Base-by-base conservation (phyloP, 2,888 invertebrate genomes). In the Tenthredo amoena region DNA sequence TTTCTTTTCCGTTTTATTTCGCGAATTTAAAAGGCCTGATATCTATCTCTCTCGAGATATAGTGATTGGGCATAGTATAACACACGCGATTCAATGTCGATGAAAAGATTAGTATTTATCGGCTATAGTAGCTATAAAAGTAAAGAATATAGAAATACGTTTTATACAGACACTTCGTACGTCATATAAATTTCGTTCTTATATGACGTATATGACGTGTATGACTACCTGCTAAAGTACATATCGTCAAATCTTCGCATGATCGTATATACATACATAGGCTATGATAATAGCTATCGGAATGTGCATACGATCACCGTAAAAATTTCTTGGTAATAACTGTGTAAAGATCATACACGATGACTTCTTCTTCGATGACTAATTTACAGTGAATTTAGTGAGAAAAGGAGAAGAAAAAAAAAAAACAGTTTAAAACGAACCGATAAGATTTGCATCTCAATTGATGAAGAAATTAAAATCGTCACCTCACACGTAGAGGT, bases 51-150 rank as follows among this genome's bases (percentile, higher is more conserved):
- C 2, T 47, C 12, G 12, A 12, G 43, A 43, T 47, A 58, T 58
- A 21, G 7, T 58, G n/a, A 50, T 50, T 50, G 15, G 10, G 21
- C 12, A 68, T 4, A 18, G 0, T 34, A 65, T 34, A 58, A 21
- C 58, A 68, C 18, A 6, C 10, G 31, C 2, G 18, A 68, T 47
- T 47, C 4, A 15, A 47, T 12, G 15, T 68, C 6, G 68, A 68
- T 68, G 34, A 68, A 68, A 68, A 34, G 68, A 68, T 68, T 68
- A 68, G 18, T 47, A 12, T 68, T 68, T 68, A 68, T 68, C 68
- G 68, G 68, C 18, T 47, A 47, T 15, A 34, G 5, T 68, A 68
- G 34, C 31, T 34, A 34, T 26, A 31, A 26, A 68, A 26, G 5
- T 12, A 68, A 34, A 6, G 34, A 26, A 18, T 26, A 34, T 34